Conservation (phyloP, 1,140 invertebrate genomes). For the Odontomachus brunneus region DNA sequence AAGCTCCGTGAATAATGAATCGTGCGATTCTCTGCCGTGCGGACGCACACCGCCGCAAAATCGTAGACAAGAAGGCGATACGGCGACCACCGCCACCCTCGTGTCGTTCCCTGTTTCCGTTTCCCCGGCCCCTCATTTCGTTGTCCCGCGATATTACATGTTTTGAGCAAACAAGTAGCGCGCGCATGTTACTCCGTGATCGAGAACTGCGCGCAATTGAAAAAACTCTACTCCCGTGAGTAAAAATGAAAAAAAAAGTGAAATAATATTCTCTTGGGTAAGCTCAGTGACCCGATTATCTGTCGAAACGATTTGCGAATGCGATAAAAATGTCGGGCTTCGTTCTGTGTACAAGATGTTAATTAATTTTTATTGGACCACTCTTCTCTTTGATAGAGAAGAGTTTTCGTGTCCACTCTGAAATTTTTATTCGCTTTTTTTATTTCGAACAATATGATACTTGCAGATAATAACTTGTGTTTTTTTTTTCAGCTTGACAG, state of each 20-base stretch:
- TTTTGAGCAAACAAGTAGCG: slow-evolving; percentile 17
- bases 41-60: slow-evolving; percentile 7
- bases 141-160: slow-evolving; percentile 28
- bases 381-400: neutral
- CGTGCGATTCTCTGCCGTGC: slow-evolving; percentile 72
- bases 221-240: neutral
- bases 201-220: neutral
- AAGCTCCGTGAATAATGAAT: slow-evolving; percentile 82
- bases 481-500: neutral
- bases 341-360: neutral
- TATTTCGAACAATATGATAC: neutral
- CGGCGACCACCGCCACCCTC: neutral
- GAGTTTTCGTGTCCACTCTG: neutral
- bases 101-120: too few species aligned
- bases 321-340: neutral
- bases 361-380: slow-evolving; percentile 20
- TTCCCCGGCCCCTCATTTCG: neutral
- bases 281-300: neutral
- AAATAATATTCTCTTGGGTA: too few species aligned
- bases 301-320: neutral
- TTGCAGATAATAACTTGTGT: neutral
- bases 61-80: slow-evolving; percentile 29
- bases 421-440: neutral
- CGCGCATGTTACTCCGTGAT: neutral
- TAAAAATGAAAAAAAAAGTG: neutral